Base-by-base conservation (phyloP, 1,140 invertebrate species). In the Ridgeia piscesae region DNA sequence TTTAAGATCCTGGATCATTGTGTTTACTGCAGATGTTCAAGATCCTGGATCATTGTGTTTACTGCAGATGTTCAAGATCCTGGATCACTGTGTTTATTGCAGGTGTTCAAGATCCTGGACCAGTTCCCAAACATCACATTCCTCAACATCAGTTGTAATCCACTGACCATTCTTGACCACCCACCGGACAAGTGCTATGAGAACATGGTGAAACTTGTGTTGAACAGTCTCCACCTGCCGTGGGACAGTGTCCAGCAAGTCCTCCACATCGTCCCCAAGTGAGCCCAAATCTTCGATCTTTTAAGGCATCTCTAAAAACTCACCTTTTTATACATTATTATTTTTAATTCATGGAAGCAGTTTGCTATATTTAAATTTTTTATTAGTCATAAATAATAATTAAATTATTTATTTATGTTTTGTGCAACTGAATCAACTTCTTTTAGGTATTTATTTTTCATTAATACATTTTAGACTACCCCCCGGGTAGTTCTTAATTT, bases 71-170 rank as follows among this genome's bases (percentile, higher is more conserved):
- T 35, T 14, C 9, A 27, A 8, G 27, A 11, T 50, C 11, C 31
- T 17, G 27, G 27, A 42, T 91, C 0, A 50, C 48, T 50, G 8
- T 50, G 48, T 93, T 94, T 93, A 95, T 96, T 95, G 90, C 95
- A 98, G 97, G 97, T 99, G 9, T 97, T 98, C 94, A 97, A 97
- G 91, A 98, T 99, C 93, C 95, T 99, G 91, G 97, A 97, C 94
- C 97, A 98, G 94, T 98, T 98, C 97, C 98, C 98, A 6, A 97
- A 97, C 93, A 97, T 99, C 88, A 97, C 98, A 94, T 99, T 99
- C 96, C 97, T 98, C 11, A 99, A 99, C 95, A 96, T 99, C 92
- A 98, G 98, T 95, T 98, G 98, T 96, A 99, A 99, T 95, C 97
- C 97, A 91, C 96, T 99, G 21, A 92, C 50, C 58, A 93, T 48